Percentiles rank a stretch among this genome's conserved stretches.
phyloP scores from a whole-genome alignment of 1,140 invertebrate species.

The Chironomus striatipennis region DNA sequence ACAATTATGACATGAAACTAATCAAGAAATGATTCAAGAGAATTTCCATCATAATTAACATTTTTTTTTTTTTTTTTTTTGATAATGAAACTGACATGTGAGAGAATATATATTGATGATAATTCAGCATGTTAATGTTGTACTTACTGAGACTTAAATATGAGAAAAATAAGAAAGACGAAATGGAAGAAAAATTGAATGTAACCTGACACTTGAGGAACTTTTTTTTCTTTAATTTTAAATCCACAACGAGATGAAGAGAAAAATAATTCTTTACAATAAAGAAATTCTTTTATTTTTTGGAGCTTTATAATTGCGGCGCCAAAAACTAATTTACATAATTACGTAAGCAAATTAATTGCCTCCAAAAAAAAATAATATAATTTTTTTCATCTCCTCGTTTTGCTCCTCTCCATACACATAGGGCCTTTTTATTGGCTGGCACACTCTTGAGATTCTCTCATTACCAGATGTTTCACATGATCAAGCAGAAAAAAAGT shows the following conservation, averaged over 20 bases:
- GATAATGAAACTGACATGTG: too few species aligned
- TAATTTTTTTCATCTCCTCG: neutral
- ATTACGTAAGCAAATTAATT: slow-evolving; percentile 19
- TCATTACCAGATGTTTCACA: slow-evolving; percentile 23
- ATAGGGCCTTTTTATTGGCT: neutral
- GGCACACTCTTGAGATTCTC: neutral
- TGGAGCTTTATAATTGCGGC: slow-evolving; percentile 5
- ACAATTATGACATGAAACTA: too few species aligned
- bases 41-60: too few species aligned
- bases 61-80: too few species aligned
- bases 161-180: neutral
- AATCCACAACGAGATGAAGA: too few species aligned
- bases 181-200: neutral
- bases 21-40: too few species aligned
- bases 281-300: neutral
- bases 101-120: too few species aligned
- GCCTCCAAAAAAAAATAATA: neutral
- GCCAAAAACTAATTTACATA: slow-evolving; percentile 23
- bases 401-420: neutral
- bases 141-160: too few species aligned
- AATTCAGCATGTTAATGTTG: too few species aligned
- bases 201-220: neutral
- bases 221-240: too few species aligned
- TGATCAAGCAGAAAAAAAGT: slow-evolving; percentile 9
- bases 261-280: neutral